Percentiles rank a stretch among this genome's conserved stretches.
Evolutionary conservation across 2,113 vertebrate species (phyloP).

Genomic region (Capra hircus): DNA sequence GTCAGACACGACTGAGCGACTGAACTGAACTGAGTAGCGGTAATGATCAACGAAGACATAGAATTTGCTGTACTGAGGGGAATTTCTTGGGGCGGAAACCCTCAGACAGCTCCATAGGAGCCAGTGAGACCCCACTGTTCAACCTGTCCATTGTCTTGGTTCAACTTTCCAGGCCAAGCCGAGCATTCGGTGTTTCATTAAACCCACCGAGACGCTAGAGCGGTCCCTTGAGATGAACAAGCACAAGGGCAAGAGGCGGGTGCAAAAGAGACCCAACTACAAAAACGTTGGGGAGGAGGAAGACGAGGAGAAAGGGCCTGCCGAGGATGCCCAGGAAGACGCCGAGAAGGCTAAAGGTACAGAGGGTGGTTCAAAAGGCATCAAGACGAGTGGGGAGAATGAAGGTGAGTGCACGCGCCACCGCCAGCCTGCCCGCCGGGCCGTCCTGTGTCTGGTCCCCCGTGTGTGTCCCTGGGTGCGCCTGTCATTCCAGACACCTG

Average conservation of each 20-base stretch:
- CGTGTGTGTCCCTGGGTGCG: background rate
- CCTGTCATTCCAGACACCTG: background rate
- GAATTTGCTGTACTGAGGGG: background rate
- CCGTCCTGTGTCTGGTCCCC: background rate
- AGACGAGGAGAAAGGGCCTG: constrained; percentile 88
- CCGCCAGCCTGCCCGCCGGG: background rate
- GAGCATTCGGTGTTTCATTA: constrained; percentile 92
- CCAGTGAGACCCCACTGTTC: background rate
- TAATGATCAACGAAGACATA: background rate
- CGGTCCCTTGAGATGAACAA: constrained; percentile 95
- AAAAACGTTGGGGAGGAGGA: constrained; percentile 98
- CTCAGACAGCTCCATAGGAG: background rate
- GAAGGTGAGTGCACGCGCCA: constrained; percentile 87
- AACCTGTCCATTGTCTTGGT: background rate
- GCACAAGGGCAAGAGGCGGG: constrained; percentile 90
- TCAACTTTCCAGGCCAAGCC: constrained; percentile 81
- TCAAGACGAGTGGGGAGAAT: constrained; percentile 91
- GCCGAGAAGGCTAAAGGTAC: constrained; percentile 86
- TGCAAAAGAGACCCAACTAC: constrained; percentile 97
- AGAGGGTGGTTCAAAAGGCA: constrained; percentile 89
- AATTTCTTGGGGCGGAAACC: background rate
- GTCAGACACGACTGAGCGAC: background rate
- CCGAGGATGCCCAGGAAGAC: constrained; percentile 83
- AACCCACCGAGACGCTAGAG: constrained; percentile 93
- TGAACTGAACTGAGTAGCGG: background rate